Base-by-base conservation (phyloP, 2,797 vertebrate genomes). In the Sphenodon punctatus region DNA sequence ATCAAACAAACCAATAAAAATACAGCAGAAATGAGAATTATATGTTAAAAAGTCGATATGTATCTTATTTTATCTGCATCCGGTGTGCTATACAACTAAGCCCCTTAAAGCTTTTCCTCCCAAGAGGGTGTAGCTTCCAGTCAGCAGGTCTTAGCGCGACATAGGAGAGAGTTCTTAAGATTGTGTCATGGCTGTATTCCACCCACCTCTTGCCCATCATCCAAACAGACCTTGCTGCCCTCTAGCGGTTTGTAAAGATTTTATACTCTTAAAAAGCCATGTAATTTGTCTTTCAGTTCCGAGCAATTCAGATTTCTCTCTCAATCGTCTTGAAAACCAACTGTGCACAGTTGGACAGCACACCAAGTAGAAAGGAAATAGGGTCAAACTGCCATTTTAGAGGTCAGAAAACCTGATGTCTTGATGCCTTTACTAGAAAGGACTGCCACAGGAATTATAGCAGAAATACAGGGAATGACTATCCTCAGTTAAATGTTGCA, bases 171-270 rank as follows among this genome's bases (percentile, higher is more conserved):
- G 36, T 36, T 34, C 34, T 36, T 36, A 3, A 8, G 34, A 36
- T 34, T 36, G 36, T 1, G 5, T 7, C 2, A 55, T 14, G 38
- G 10, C 38, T 55, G 13, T 55, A 63, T 63, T 59, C 32, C 39
- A 78, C 13, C 30, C 48, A 32, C 3, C 8, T 51, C 66, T 22
- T 19, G n/a, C n/a, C n/a, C n/a, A 43, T 48, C 1, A 43, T 74
- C 41, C 41, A 71, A 75, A 88, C 65, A 88, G 69, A 73, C 53
- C 81, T 65, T 91, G 81, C 90, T 93, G 91, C 91, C 93, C 91
- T 92, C 92, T 71, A 74, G 90, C 82, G 92, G 88, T 45, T 25
- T 3, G 14, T 11, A 45, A 78, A 30, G 25, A 69, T 46, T 56
- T 76, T 43, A 55, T 79, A 4, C n/a, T 73, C 5, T 22, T n/a